phyloP scores from a whole-genome alignment of 2,113 vertebrate genomes.

The Elaphurus davidianus region DNA sequence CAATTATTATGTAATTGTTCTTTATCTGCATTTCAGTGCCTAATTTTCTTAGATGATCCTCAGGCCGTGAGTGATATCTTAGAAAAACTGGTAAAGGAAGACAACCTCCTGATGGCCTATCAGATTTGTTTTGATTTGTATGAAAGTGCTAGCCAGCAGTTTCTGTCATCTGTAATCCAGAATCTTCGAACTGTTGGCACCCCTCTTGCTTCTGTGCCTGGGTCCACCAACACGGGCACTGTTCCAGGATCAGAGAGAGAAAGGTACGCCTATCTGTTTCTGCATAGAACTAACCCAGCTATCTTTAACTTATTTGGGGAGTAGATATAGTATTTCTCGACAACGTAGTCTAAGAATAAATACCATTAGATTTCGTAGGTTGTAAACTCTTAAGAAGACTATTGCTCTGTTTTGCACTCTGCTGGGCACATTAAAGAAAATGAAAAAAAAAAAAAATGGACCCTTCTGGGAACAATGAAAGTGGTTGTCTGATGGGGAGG shows the following conservation, averaged over 20 bases:
- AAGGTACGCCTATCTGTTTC: conserved; percentile 81
- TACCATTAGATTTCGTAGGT: background rate
- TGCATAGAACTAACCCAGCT: background rate
- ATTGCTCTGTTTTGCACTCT: background rate
- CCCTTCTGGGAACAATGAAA: background rate
- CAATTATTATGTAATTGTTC: conserved; percentile 17
- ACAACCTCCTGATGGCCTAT: conserved; percentile 99
- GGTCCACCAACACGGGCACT: conserved; percentile 97
- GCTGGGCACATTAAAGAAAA: background rate
- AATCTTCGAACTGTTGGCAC: conserved; percentile 95
- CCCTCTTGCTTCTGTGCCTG: conserved; percentile 94
- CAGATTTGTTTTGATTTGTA: conserved; percentile 99
- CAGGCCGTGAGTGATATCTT: conserved; percentile 99
- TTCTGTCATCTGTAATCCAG: conserved; percentile 98
- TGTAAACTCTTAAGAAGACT: background rate
- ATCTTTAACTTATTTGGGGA: background rate
- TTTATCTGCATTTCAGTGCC: conserved; percentile 84
- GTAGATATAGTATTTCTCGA: background rate
- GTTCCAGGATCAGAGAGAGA: conserved; percentile 92
- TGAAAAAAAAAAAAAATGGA: background rate
- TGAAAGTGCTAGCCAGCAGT: conserved; percentile 99
- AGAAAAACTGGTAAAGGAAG: conserved; percentile 98
- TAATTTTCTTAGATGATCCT: conserved; percentile 98
- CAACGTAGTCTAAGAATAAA: background rate
- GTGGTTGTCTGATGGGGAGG: background rate